Conservation (phyloP, 2,797 vertebrate species). For the Anabacerthia variegaticeps region DNA sequence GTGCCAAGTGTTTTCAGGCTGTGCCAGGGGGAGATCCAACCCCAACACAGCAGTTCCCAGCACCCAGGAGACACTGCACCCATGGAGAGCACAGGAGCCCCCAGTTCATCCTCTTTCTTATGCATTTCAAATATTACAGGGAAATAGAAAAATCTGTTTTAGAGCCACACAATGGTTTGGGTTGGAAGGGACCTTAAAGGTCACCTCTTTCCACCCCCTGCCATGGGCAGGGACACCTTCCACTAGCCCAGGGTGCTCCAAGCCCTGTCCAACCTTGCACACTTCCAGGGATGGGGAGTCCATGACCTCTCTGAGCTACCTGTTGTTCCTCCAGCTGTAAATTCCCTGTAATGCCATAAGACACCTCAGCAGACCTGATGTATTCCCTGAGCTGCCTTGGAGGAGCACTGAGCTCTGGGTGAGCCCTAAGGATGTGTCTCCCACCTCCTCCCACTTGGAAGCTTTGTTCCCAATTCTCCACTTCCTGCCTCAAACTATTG, state of each 20-base stretch:
- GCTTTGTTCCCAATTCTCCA: too few species aligned
- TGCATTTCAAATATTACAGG: neutral
- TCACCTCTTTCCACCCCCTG: fast-evolving
- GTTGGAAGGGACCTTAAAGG: neutral
- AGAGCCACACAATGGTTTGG: neutral
- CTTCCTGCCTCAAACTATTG: too few species aligned
- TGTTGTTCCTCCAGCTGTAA: neutral
- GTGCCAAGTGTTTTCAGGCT: neutral
- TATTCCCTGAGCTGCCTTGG: too few species aligned
- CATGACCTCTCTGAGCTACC: neutral
- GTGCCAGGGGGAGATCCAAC: neutral
- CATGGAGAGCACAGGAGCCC: too few species aligned
- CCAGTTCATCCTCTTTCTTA: fast-evolving
- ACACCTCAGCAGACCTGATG: neutral
- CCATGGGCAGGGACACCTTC: neutral
- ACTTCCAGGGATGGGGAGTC: neutral
- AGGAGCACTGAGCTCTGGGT: too few species aligned
- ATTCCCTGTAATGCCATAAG: fast-evolving
- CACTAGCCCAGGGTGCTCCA: neutral
- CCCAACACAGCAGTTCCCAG: neutral
- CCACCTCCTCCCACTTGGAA: too few species aligned
- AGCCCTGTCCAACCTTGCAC: fast-evolving
- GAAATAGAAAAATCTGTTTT: neutral
- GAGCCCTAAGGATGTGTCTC: too few species aligned
- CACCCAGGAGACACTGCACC: too few species aligned